phyloP scores from a whole-genome alignment of 1,140 invertebrate genomes.

The Neuroterus valhalla region DNA sequence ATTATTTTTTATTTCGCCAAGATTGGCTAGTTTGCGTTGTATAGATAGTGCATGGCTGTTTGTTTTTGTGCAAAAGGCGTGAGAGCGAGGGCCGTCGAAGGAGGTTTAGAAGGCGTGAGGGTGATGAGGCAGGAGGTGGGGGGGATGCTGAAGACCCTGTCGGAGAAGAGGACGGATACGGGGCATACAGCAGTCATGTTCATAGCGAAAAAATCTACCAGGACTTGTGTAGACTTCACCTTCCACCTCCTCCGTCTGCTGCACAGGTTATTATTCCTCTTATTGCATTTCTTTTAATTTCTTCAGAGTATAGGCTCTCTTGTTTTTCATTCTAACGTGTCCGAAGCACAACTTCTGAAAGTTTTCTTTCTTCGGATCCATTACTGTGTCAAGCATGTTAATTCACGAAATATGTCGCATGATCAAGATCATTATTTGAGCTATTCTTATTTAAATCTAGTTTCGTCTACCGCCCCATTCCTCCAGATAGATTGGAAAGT shows the following conservation, averaged over 20 bases:
- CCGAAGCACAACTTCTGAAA: background rate
- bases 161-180: constrained; percentile 78
- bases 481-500: no score
- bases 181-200: constrained; percentile 80
- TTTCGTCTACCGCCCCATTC: no score
- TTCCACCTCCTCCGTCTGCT: constrained; percentile 70
- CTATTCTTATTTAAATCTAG: background rate
- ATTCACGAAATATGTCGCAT: constrained; percentile 68
- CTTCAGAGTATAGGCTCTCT: constrained; percentile 35
- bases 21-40: constrained; percentile 52
- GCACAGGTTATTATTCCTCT: constrained; percentile 68
- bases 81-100: constrained; percentile 70
- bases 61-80: constrained; percentile 70
- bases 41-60: constrained; percentile 72
- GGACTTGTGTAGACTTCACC: constrained; percentile 83
- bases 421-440: background rate
- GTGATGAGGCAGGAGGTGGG: constrained; percentile 63
- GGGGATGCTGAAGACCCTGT: constrained; percentile 64
- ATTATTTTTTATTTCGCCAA: constrained; percentile 45
- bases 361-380: constrained; percentile 28
- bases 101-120: constrained; percentile 67
- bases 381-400: constrained; percentile 6
- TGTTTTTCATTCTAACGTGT: constrained; percentile 2
- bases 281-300: constrained; percentile 44
- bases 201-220: constrained; percentile 89